A percentile compares a stretch with the other conserved stretches of the same genome.
Conservation (phyloP, 2,888 invertebrate species). For the Bugula neritina region DNA sequence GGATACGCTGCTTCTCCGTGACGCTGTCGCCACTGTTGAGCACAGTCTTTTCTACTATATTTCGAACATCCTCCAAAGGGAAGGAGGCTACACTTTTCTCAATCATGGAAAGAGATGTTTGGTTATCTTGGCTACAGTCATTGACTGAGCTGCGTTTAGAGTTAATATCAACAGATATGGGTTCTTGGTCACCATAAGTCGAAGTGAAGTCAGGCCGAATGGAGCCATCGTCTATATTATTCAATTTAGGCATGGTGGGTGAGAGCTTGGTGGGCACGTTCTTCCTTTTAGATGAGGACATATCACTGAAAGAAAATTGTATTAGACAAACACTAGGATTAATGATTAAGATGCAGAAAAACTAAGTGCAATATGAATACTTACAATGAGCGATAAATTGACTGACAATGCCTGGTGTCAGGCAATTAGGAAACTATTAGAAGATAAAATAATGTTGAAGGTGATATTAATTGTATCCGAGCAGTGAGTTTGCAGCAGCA, state of each 20-base stretch:
- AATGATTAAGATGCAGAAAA: neutral
- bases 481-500: no score
- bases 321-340: slow-evolving; percentile 11
- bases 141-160: slow-evolving; percentile 12
- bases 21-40: neutral
- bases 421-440: no score
- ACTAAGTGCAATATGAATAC: neutral
- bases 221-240: slow-evolving; percentile 1
- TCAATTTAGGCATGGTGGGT: neutral
- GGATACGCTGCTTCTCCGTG: neutral
- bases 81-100: neutral
- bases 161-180: neutral
- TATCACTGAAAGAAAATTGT: slow-evolving; percentile 6
- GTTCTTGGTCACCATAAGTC: neutral
- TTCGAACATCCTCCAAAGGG: neutral
- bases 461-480: no score
- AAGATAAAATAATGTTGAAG: no score
- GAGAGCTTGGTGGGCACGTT: slow-evolving; percentile 22
- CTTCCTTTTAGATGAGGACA: slow-evolving; percentile 25
- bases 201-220: neutral
- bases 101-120: neutral
- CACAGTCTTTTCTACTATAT: neutral
- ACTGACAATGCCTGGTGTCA: no score
- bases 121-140: slow-evolving; percentile 17
- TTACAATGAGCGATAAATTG: no score